Evolutionary conservation across 2,797 vertebrate species (phyloP), one percentile per base, ranked within the genome.

Genomic region (Mormyrops boulengeri): DNA sequence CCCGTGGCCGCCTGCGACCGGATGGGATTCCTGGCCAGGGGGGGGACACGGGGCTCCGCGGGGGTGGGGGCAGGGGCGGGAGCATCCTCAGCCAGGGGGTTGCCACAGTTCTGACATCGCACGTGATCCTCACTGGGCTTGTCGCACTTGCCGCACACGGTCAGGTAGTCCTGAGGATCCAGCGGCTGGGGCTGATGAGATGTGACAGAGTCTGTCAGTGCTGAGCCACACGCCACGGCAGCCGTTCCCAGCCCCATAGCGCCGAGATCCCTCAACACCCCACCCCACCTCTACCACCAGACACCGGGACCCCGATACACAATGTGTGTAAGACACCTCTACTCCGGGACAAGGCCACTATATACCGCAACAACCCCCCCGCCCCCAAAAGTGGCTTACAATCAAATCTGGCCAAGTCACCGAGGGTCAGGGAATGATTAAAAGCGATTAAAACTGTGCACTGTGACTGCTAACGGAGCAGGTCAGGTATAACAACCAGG

Each of bases 21-120:
- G 94, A 97, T 95, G 90, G 98, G 96, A 2, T 97, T 95, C 19
- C 97, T 95, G 22, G 97, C 94, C 41, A 96, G 94, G 49, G 96
- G 94, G 87, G 95, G 94, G 17, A 90, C 93, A 84, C 95, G 66
- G 91, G 94, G 94, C 89, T 94, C 94, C 89, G 94, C 93, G 89
- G 93, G 94, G 93, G 93, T 96, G 66, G 95, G 94, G 55, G 95
- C 92, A 92, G 93, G 94, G 94, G 93, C 96, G 55, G 95, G 94
- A 53, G 95, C 92, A 92, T 95, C 95, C 92, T 94, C 93, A 19
- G 91, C 44, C 88, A 95, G 93, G 87, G 90, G 11, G 91, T 89
- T 94, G 88, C 96, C 96, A 91, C 97, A 98, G 94, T 91, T 93
- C 89, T 94, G 95, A 92, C 97, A 98, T 94, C 95, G 96, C 86